Evolutionary conservation across 2,797 vertebrate species (phyloP), one percentile per base, ranked within the genome.

Genomic region (Aldrovandia affinis): DNA sequence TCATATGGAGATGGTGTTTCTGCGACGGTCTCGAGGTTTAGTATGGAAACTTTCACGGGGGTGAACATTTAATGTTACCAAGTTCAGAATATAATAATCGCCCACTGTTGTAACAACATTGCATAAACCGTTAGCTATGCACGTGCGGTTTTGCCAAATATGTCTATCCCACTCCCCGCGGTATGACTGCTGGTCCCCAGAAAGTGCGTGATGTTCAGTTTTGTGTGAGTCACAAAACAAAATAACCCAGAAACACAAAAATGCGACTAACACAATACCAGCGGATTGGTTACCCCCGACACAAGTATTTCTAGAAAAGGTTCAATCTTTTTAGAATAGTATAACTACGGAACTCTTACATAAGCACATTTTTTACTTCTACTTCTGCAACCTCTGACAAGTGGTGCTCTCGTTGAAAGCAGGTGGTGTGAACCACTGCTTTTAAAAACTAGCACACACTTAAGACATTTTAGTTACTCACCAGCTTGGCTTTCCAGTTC

Each of bases 401-500:
- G 42, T 77, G 25, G 39, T 47, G 73, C 42, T 36, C 79, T 28
- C 39, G 54, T n/a, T 81, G 7, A 57, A 81, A 81, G 33, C 79
- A 80, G 79, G 79, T 81, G 52, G 79, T 55, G 52, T 80, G 30
- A 82, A 42, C 68, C 12, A n/a, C 25, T 52, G 39, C 30, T 20
- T 39, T 12, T 82, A 44, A 28, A 59, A 78, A 39, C 68, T 73
- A 83, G 9, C 81, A 36, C 8, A 65, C n/a, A 54, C 20, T 75
- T 28, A 18, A 52, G 20, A 55, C n/a, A 25, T 42, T 33, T 81
- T 25, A 59, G 68, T 6, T 47, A 89, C 96, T 87, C 90, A 98
- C 97, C 97, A 20, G 89, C 91, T 85, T 97, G 97, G 85, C 96
- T 96, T 88, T 97, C 96, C 89, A 98, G 91, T 85, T 98, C 96